Evolutionary conservation across 2,888 invertebrate species (phyloP), one percentile per base, ranked within the genome.

Genomic region (Acanthopleura granulata): DNA sequence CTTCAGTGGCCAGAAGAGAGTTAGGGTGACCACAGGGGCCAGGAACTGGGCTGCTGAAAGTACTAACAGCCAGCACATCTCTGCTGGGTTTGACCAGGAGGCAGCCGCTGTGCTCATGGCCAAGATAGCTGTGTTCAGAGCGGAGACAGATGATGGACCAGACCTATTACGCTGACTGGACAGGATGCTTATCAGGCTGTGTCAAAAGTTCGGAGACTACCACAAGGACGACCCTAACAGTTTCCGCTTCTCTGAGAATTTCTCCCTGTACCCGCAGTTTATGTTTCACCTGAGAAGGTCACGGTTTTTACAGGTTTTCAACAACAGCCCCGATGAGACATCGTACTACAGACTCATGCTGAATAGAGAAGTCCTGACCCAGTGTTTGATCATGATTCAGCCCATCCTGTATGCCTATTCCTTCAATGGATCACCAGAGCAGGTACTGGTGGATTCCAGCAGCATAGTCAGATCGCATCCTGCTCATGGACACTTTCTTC

Each of bases 401-500:
- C 99, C 99, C 74, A 97, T 98, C 89, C 93, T 99, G 87, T 98
- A 98, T 91, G 97, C 99, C 86, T 99, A 99, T 91, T 97, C 97
- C 82, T 99, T 99, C 91, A 97, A 95, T 87, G 98, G 98, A 0
- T 97, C 97, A 0, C 98, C 98, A 0, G 97, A 89, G 92, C 98
- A 99, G 0, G 99, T 99, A 6, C 92, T 99, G 29, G 92, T 99
- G 57, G 99, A 99, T 90, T 97, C 99, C 3, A 97, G 97, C 73
- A 97, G 97, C 79, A 99, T 99, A 98, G 90, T 95, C 98, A 0
- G 99, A 99, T 91, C 93, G 97, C 77, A 99, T 99, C 86, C 93
- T 99, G 69, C 93, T 99, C 74, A 98, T 99, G 98, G 99, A 99
- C 91, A 99, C 99, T 0, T 99, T 99, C 93, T 99, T 99, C 94